These are phyloP conservation scores for Gymnoscelis rufifasciata DNA, from an alignment of 2,888 invertebrate genomes.

Conservation along the genomic window DNA sequence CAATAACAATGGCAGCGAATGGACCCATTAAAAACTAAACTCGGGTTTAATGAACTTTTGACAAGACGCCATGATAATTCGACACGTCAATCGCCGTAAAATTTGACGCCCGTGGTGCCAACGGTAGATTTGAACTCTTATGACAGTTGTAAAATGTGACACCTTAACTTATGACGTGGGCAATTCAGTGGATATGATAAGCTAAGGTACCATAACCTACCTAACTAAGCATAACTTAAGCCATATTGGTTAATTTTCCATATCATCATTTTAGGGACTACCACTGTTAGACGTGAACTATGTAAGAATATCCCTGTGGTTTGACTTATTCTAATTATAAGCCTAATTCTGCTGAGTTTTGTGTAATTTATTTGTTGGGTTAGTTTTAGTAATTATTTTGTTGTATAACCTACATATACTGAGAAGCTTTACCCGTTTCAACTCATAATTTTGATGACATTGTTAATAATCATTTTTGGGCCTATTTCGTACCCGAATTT, in stretches of 20 bases:
- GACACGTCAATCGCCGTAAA: conserved; percentile 13
- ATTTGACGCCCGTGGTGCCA: conserved; percentile 11
- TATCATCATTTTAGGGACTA: no score
- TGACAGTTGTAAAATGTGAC: background rate
- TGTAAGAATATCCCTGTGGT: no score
- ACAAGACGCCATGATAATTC: conserved; percentile 45
- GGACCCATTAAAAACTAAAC: conserved; percentile 73
- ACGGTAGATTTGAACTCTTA: background rate
- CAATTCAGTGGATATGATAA: background rate
- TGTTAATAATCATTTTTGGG: no score
- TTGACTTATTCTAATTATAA: no score
- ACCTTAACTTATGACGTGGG: background rate
- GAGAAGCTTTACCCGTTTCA: no score
- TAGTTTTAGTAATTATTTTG: no score
- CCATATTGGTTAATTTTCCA: background rate
- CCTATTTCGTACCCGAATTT: no score
- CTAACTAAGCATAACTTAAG: background rate
- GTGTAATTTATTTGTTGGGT: no score
- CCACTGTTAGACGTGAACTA: no score
- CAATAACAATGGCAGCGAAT: conserved; percentile 69
- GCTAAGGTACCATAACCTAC: background rate
- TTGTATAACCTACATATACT: no score
- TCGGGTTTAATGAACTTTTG: conserved; percentile 56
- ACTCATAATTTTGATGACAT: no score
- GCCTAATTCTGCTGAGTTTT: no score